Conservation (phyloP, 2,888 invertebrate genomes). For the Pimpla rufipes region DNA sequence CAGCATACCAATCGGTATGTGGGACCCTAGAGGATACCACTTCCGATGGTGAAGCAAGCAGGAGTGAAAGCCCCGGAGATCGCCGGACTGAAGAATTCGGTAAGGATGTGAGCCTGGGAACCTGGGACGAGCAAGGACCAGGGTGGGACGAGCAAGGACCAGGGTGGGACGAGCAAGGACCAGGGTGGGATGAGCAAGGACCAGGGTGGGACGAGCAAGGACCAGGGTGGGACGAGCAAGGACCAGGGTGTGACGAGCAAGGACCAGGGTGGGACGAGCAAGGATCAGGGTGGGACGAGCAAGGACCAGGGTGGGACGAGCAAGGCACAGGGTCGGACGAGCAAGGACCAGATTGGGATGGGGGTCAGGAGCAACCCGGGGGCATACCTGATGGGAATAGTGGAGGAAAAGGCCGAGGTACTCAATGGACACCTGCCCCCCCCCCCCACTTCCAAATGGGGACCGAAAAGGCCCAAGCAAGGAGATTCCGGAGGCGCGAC, state of each 20-base stretch:
- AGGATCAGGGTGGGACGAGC: no score
- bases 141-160: background rate
- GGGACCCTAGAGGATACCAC: conserved; percentile 1
- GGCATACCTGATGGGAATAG: background rate
- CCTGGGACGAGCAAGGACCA: background rate
- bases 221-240: no score
- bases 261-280: no score
- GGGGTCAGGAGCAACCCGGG: background rate
- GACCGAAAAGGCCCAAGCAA: background rate
- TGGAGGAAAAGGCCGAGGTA: background rate
- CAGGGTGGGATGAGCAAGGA: no score
- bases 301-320: no score
- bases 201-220: no score
- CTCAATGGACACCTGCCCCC: background rate
- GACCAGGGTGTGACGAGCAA: no score
- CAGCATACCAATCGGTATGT: background rate
- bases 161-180: no score
- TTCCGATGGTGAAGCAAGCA: background rate
- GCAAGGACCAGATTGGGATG: no score
- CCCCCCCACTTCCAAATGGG: no score
- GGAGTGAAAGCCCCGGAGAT: background rate
- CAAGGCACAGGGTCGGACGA: no score
- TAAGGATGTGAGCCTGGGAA: background rate
- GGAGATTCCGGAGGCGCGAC: background rate
- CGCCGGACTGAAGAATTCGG: background rate